These are phyloP conservation scores for Xylocampa areola DNA, from an alignment of 2,888 invertebrate genomes.

Conservation along the genomic window DNA sequence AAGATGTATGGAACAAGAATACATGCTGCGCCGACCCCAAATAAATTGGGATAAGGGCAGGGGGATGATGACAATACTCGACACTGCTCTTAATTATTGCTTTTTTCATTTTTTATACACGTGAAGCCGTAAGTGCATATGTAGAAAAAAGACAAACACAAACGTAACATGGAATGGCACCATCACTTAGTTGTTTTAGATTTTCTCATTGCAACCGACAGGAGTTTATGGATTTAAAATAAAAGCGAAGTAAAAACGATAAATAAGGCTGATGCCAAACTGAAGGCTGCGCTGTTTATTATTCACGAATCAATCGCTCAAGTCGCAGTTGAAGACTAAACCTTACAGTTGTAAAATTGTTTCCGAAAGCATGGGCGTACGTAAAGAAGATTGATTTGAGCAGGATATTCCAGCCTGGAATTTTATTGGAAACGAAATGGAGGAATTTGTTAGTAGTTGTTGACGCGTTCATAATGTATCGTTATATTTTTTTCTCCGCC, in stretches of 20 bases:
- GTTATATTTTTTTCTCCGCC: too few relatives aligned
- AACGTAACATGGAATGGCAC: not conserved
- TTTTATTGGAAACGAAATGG: conserved; percentile 4
- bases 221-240: conserved; percentile 15
- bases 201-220: not conserved
- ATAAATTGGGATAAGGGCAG: too few relatives aligned
- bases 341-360: conserved; percentile 48
- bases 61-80: too few relatives aligned
- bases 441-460: not conserved
- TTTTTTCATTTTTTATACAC: not conserved
- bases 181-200: not conserved
- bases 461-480: not conserved
- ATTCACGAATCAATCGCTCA: conserved; percentile 44
- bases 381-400: conserved; percentile 38
- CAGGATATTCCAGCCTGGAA: conserved; percentile 20
- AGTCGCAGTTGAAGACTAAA: conserved; percentile 38
- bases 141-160: not conserved
- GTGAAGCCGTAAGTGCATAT: not conserved
- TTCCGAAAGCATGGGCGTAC: conserved; percentile 32
- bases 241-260: conserved; percentile 33
- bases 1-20: too few relatives aligned
- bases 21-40: too few relatives aligned
- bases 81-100: too few relatives aligned
- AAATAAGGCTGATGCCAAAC: conserved; percentile 34
- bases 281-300: conserved; percentile 47